A percentile compares a stretch with the other conserved stretches of the same genome.
phyloP scores from a whole-genome alignment of 2,888 invertebrate species.

The Onchidella celtica region DNA sequence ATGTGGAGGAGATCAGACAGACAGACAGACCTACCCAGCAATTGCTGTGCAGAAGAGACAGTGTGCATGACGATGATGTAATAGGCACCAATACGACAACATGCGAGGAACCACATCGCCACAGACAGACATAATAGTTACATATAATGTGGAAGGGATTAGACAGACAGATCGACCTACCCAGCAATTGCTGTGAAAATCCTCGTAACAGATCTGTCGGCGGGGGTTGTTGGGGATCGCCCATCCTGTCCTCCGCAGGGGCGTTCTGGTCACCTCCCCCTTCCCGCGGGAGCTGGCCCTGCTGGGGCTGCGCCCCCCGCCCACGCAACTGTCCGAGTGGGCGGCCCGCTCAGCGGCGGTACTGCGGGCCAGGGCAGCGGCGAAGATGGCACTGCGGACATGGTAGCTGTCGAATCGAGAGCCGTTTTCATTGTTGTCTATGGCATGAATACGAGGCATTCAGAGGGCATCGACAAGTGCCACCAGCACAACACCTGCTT shows the following conservation, averaged over 20 bases:
- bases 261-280: constrained; percentile 24
- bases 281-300: background rate
- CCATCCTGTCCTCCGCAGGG: constrained; percentile 57
- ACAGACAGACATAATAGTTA: background rate
- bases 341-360: constrained; percentile 1
- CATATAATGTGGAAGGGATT: background rate
- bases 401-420: constrained; percentile 30
- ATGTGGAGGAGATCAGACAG: background rate
- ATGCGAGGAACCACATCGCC: background rate
- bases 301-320: background rate
- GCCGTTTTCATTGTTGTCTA: constrained; percentile 32
- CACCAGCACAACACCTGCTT: no score
- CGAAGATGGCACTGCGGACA: constrained; percentile 43
- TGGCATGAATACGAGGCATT: constrained; percentile 48
- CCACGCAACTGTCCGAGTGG: constrained; percentile 28
- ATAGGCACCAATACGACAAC: background rate
- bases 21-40: no score
- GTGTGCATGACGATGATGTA: no score
- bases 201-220: constrained; percentile 58
- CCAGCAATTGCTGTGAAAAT: constrained; percentile 63
- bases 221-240: constrained; percentile 64
- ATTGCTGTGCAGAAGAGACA: background rate
- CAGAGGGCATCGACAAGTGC: background rate
- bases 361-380: constrained; percentile 30
- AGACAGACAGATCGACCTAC: constrained; percentile 53